These are phyloP conservation scores for Mystacornis crossleyi DNA, from an alignment of 2,113 vertebrate genomes.

Conservation along the genomic window DNA sequence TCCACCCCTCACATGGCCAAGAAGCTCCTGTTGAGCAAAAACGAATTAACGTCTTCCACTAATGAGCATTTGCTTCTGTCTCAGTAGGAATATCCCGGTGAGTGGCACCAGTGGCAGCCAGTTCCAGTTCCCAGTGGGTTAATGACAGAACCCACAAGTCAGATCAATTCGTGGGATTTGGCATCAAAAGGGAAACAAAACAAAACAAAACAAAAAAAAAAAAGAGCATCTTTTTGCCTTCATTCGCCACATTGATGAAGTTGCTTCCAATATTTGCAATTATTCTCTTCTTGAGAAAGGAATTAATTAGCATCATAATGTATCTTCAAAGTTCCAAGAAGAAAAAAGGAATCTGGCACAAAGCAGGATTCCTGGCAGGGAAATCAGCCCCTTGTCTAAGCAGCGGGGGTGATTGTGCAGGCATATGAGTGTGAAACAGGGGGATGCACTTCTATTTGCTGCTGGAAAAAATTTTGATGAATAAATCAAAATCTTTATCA, in stretches of 20 bases:
- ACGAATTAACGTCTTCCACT: not conserved
- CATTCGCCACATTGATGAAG: slow-evolving; percentile 9
- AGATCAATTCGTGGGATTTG: not conserved
- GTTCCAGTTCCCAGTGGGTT: not conserved
- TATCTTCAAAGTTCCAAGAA: slow-evolving; percentile 37
- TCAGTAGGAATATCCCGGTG: not conserved
- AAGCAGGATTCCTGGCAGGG: slow-evolving; percentile 22
- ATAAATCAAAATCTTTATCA: slow-evolving; percentile 10
- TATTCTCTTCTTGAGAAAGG: slow-evolving; percentile 45
- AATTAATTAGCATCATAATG: slow-evolving; percentile 63
- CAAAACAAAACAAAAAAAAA: not conserved
- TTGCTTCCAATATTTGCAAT: slow-evolving; percentile 34
- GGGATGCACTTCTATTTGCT: not conserved
- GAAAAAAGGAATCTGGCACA: slow-evolving; percentile 56
- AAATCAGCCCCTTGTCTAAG: slow-evolving; percentile 44
- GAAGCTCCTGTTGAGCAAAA: not conserved
- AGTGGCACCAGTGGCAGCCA: not conserved
- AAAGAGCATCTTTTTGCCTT: slow-evolving; percentile 25
- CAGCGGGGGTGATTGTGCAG: slow-evolving; percentile 31
- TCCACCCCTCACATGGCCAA: not conserved
- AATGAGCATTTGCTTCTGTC: not conserved
- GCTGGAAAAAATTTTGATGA: slow-evolving; percentile 8
- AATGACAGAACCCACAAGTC: slow-evolving; percentile 15
- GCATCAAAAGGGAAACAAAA: slow-evolving; percentile 1
- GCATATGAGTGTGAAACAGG: slow-evolving; percentile 13